These are phyloP conservation scores for Pavo muticus DNA, from an alignment of 2,113 vertebrate species.

Conservation along the genomic window DNA sequence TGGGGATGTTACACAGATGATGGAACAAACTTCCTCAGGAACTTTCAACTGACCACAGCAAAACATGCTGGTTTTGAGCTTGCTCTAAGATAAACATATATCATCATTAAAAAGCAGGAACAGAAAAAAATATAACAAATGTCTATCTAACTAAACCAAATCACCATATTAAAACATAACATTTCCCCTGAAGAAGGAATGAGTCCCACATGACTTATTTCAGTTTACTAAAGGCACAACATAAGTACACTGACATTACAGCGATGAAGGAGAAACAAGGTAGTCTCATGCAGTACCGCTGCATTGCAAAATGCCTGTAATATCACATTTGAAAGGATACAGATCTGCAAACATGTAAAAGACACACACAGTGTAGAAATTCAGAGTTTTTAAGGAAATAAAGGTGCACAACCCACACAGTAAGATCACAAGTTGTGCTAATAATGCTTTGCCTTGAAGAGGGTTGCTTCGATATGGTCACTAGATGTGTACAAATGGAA, in stretches of 20 bases:
- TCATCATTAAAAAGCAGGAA: slow-evolving; percentile 10
- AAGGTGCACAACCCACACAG: background rate
- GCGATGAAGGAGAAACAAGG: background rate
- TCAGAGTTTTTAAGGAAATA: background rate
- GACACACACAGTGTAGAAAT: fast-evolving
- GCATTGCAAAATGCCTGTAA: background rate
- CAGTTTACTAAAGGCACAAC: background rate
- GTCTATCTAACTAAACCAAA: background rate
- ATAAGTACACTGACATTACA: background rate
- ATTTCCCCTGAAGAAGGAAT: background rate
- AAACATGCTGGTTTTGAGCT: background rate
- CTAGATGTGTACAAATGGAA: background rate
- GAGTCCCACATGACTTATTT: background rate
- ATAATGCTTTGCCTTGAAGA: background rate
- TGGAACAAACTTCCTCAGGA: background rate
- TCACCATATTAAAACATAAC: background rate
- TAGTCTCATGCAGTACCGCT: background rate
- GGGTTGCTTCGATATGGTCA: background rate
- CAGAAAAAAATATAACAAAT: background rate
- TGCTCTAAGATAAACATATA: background rate
- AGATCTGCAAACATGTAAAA: background rate
- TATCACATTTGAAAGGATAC: background rate
- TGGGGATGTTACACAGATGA: fast-evolving
- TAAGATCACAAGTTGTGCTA: background rate
- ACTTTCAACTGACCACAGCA: background rate